These are phyloP conservation scores for Charadrius vociferus DNA, from an alignment of 2,113 vertebrate species.

Conservation along the genomic window DNA sequence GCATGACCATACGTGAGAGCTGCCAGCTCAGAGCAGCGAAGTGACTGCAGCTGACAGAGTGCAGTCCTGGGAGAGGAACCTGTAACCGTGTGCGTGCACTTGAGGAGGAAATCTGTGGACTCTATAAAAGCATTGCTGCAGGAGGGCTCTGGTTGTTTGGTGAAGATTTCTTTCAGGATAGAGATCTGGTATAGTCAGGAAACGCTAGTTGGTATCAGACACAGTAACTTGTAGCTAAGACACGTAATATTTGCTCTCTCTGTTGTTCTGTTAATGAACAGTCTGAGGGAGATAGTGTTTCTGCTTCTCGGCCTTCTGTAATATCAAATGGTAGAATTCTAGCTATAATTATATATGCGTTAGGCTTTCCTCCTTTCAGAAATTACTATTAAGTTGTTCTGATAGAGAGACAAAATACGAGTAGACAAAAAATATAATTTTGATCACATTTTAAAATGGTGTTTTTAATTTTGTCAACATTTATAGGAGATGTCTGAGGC, in stretches of 20 bases:
- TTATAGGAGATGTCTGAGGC: background rate
- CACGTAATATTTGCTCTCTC: background rate
- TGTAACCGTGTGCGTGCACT: accelerated
- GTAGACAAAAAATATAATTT: background rate
- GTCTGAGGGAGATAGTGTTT: background rate
- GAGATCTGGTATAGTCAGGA: background rate
- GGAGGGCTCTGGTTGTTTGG: background rate
- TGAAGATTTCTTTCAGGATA: background rate
- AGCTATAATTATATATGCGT: background rate
- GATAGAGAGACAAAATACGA: background rate
- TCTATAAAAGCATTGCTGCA: background rate
- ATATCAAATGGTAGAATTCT: background rate
- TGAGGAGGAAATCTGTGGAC: background rate
- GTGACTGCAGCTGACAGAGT: background rate
- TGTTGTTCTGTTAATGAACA: background rate
- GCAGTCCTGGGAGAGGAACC: background rate
- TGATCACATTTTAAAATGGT: background rate
- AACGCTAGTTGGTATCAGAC: background rate
- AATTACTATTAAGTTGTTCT: background rate
- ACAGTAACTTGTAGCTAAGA: background rate
- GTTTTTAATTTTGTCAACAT: background rate
- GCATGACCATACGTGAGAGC: background rate
- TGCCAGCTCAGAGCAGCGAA: background rate
- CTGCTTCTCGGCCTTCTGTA: background rate
- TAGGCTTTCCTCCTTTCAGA: background rate